Conservation (phyloP, 2,113 vertebrate genomes). For the Ochotona curzoniae region DNA sequence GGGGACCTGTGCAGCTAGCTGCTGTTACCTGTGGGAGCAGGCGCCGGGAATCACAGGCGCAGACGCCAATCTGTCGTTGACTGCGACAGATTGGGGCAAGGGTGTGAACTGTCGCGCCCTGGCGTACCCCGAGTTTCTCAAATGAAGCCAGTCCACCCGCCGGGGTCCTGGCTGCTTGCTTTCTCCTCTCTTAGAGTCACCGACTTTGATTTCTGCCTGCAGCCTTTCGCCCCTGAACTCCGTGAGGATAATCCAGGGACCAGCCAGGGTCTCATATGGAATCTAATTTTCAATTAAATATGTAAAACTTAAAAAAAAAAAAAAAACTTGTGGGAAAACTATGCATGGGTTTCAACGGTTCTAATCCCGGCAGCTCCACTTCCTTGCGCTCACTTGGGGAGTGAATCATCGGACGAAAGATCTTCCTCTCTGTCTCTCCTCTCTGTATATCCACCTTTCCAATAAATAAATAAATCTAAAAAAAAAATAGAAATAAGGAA, state of each 20-base stretch:
- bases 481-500: no score
- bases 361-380: no score
- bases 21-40: conserved; percentile 20
- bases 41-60: background rate
- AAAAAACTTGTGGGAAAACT: background rate
- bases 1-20: background rate
- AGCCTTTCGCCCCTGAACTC: background rate
- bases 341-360: no score
- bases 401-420: no score
- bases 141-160: conserved; percentile 1
- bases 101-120: background rate
- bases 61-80: conserved; percentile 3
- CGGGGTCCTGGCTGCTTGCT: background rate
- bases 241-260: no score
- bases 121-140: background rate
- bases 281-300: no score
- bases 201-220: background rate
- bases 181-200: background rate
- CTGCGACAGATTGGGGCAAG: background rate
- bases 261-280: no score
- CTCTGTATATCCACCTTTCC: no score
- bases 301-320: background rate
- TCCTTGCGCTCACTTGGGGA: no score
- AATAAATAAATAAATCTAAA: no score
- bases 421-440: no score